Base-by-base conservation (phyloP, 2,113 vertebrate genomes). In the Nothobranchius kuhntae region DNA sequence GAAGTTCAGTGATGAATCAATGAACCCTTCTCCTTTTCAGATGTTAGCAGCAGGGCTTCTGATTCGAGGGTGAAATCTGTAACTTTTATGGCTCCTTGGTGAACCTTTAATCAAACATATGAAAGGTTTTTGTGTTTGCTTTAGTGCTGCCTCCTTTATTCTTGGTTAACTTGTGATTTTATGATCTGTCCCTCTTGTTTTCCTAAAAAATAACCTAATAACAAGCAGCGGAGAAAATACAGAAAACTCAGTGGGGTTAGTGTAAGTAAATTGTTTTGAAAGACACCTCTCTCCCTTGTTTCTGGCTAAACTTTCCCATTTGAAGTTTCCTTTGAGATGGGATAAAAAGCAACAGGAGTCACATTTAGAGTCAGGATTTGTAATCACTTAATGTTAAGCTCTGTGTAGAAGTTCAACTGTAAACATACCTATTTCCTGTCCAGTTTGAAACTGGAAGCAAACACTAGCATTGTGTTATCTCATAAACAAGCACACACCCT, bases 111-210 rank as follows among this genome's bases (percentile, higher is more conserved):
- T 17, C n/a, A 51, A 51, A 51, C 17, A n/a, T 51, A 2, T 51
- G 1, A 10, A 2, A 17, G 10, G 9, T 57, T 57, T 57, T n/a
- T 12, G 13, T 13, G 1, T 38, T 24, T 30, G 30, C 40, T 60
- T 63, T 47, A 38, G 52, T 53, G 38, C 14, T 1, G 40, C 62
- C 72, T 75, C 42, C 13, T 17, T 69, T 78, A 68, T 67, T 64
- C 75, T 70, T 53, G 26, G 53, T 70, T 53, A 58, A 80, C 69
- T 73, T 63, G 7, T 45, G 50, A 15, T 52, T 40, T 59, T 82
- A 50, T 69, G 61, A 66, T 77, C 50, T 58, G 50, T 65, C 6
- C 14, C 13, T 58, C 55, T 73, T 44, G 13, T 68, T 42, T 80
- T 51, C 44, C 64, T 80, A 52, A 68, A 38, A 77, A 71, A 82